Evolutionary conservation across 37 sponge, comb jelly and placozoan species (phyloP).

Genomic region (Cliona cf. orientalis): DNA sequence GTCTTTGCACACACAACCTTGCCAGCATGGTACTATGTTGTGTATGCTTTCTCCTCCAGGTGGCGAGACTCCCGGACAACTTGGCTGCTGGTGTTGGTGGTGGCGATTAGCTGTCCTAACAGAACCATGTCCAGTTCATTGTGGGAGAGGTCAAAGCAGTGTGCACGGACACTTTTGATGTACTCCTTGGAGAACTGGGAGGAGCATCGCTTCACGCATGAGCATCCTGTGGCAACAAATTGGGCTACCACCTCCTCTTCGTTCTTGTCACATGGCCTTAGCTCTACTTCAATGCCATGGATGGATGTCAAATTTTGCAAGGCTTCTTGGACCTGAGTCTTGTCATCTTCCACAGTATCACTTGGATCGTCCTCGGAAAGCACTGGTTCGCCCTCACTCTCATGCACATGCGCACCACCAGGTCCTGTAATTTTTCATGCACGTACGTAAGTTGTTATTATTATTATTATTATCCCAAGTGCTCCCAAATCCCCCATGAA

Average conservation of each 20-base stretch:
- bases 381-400: background rate
- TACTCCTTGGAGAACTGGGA: background rate
- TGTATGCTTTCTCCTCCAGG: background rate
- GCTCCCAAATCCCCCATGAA: no score
- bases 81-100: background rate
- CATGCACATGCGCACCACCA: no score
- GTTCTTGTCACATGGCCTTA: background rate
- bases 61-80: background rate
- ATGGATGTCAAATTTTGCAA: background rate
- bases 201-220: background rate
- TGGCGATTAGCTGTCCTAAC: constrained; percentile 7
- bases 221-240: background rate
- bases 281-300: background rate
- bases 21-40: background rate
- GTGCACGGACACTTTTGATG: background rate
- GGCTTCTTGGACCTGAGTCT: background rate
- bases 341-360: background rate
- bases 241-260: background rate
- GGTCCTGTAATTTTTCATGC: no score
- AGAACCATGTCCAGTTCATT: constrained; percentile 24
- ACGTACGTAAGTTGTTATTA: no score
- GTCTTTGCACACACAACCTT: background rate
- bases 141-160: background rate
- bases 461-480: no score
- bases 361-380: no score